These are phyloP conservation scores for Nephrotoma appendiculata DNA, from an alignment of 2,888 invertebrate genomes.

Conservation along the genomic window DNA sequence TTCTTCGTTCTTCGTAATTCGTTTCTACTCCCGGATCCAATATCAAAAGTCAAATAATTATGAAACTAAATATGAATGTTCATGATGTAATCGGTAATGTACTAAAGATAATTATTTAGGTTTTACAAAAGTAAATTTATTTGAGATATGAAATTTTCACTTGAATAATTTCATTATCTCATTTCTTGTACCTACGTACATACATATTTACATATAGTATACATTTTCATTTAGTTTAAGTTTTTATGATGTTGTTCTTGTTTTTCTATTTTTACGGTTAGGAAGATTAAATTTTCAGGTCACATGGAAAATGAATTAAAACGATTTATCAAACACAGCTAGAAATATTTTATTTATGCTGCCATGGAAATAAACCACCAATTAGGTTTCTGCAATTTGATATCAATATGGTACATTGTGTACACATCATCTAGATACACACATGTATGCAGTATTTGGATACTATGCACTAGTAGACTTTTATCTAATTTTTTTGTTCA, in stretches of 20 bases:
- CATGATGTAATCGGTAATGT: too few relatives aligned
- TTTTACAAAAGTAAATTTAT: too few relatives aligned
- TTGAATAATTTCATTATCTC: background rate
- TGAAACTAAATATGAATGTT: too few relatives aligned
- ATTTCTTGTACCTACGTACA: background rate
- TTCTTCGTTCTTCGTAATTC: too few relatives aligned
- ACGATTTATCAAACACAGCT: background rate
- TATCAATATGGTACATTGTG: background rate
- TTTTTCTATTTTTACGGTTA: background rate
- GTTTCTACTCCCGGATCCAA: too few relatives aligned
- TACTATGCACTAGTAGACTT: background rate
- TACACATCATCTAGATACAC: background rate
- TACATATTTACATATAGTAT: too few relatives aligned
- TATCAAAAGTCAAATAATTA: too few relatives aligned
- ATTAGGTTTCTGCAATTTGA: background rate
- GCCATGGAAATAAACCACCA: background rate
- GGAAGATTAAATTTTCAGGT: background rate
- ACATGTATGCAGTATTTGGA: background rate
- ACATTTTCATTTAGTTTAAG: background rate
- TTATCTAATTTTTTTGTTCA: background rate
- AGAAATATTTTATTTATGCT: background rate
- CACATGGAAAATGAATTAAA: background rate
- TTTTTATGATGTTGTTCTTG: background rate
- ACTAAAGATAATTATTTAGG: too few relatives aligned
- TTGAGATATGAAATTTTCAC: background rate